Evolutionary conservation across 2,888 invertebrate genomes (phyloP), one percentile per base, ranked within the genome.

Genomic region (Nemotelus nigrinus): DNA sequence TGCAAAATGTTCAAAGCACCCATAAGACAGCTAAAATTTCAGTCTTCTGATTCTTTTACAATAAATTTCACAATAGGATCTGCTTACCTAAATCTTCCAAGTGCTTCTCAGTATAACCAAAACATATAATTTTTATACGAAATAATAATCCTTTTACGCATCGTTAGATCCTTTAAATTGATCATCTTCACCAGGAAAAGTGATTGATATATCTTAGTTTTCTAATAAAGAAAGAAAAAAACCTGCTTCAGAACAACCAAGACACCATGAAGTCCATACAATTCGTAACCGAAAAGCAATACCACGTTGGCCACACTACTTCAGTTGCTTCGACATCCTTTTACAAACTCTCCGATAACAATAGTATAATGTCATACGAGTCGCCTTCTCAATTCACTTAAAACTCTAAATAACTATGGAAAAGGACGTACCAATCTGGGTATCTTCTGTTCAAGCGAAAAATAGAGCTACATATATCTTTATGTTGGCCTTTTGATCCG

Each of bases 221-320:
- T 25, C 0, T 25, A 25, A 25, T 0, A 25, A 25, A 25, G 25
- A 25, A 25, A 25, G 25, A 25, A 25, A 60, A 60, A 7, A 60
- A 41, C 60, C 39, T 7, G 41, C 25, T 41, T 39, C 7, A 7
- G 60, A 60, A 70, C 70, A 70, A 70, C 55, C 48, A 4, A 74
- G 3, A 74, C 45, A 60, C 74, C 74, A 41, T 63, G 48, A 60
- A 60, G 39, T 45, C 74, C 8, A 63, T 74, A 48, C 39, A 74
- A 72, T 47, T 60, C 48, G 47, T 25, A 74, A 74, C 74, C 74
- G 60, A 39, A 74, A 50, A 74, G 60, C 74, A 74, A 74, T 74
- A 74, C 63, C 74, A 74, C 60, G 44, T 74, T 74, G 74, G 60
- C 60, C 74, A 74, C 74, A 72, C 68, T 55, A 71, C 74, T 55